These are phyloP conservation scores for Nycticorax nycticorax DNA, from an alignment of 2,113 vertebrate genomes.

Conservation along the genomic window DNA sequence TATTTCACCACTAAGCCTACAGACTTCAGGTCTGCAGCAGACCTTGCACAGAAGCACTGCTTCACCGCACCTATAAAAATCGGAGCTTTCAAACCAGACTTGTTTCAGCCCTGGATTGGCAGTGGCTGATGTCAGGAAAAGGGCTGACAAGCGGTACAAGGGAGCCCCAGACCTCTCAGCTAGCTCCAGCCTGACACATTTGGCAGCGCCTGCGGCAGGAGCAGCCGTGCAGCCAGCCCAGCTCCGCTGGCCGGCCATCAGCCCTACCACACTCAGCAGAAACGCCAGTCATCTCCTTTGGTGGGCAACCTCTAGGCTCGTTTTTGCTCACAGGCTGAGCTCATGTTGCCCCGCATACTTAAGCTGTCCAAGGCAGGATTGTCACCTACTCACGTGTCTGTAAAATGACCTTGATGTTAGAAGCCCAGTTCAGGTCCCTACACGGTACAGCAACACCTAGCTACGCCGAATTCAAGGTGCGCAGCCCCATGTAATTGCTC, in stretches of 20 bases:
- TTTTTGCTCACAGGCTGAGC: background rate
- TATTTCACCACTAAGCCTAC: background rate
- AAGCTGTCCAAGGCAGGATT: background rate
- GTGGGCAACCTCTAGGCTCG: background rate
- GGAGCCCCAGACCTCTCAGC: background rate
- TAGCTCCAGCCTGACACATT: background rate
- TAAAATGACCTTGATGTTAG: background rate
- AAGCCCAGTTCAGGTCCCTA: background rate
- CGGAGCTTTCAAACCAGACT: background rate
- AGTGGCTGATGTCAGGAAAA: background rate
- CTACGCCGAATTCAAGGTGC: background rate
- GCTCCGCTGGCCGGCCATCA: background rate
- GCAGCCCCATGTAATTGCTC: background rate
- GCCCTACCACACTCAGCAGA: background rate
- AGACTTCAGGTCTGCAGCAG: background rate
- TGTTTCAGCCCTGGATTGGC: background rate
- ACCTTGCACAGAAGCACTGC: background rate
- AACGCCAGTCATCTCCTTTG: background rate
- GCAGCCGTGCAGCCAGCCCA: background rate
- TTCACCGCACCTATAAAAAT: background rate
- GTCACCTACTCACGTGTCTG: fast-evolving
- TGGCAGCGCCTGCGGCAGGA: background rate
- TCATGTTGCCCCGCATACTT: fast-evolving
- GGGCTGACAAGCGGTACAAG: background rate
- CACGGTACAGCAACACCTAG: fast-evolving